Percentiles rank a stretch among this genome's conserved stretches.
These are phyloP conservation scores for Puntigrus tetrazona DNA, from an alignment of 2,113 vertebrate genomes.

Conservation along the genomic window DNA sequence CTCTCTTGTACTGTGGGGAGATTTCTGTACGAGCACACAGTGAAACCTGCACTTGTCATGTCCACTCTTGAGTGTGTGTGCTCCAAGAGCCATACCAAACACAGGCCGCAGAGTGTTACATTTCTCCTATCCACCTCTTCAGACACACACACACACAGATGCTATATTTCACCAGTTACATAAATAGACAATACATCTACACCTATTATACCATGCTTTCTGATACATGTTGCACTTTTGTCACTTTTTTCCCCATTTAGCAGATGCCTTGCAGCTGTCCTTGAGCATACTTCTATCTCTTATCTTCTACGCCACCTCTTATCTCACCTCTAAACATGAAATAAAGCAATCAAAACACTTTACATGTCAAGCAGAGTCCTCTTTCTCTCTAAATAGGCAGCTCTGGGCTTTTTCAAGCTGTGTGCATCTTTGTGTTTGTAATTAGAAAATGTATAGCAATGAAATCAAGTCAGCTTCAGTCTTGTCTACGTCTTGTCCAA, in stretches of 20 bases:
- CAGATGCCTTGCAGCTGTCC: not conserved
- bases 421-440: not conserved
- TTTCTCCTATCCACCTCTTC: not conserved
- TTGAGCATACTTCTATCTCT: not conserved
- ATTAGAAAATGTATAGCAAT: slow-evolving; percentile 21
- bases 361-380: not conserved
- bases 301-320: not conserved
- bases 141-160: not conserved
- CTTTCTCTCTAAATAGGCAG: not conserved
- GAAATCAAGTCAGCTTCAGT: slow-evolving; percentile 60
- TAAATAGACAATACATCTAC: not conserved
- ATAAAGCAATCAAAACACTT: not conserved
- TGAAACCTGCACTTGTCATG: slow-evolving; percentile 31
- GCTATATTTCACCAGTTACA: not conserved
- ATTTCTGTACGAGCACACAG: slow-evolving; percentile 8
- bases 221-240: not conserved
- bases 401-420: not conserved
- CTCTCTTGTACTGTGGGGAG: slow-evolving; percentile 11
- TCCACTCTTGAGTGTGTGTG: not conserved
- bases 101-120: not conserved
- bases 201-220: not conserved
- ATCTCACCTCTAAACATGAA: not conserved
- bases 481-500: slow-evolving; percentile 67
- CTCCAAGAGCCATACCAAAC: not conserved
- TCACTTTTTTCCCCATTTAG: not conserved